Conservation (phyloP, 2,797 vertebrate genomes). For the Halcyon leucocephala region DNA sequence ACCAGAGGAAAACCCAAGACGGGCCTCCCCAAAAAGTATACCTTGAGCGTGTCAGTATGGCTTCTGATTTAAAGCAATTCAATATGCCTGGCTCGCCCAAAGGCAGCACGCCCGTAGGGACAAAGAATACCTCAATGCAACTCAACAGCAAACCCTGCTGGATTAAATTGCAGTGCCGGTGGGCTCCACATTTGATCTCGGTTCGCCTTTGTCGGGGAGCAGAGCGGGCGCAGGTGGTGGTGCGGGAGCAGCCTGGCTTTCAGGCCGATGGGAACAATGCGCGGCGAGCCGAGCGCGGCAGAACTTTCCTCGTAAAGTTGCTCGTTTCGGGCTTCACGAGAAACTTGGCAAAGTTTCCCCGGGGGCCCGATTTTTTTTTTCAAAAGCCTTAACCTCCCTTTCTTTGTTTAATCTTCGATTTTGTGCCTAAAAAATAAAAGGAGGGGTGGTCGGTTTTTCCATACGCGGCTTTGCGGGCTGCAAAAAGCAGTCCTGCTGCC, state of each 20-base stretch:
- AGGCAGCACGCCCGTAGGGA: constrained; percentile 38
- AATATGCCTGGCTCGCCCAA: constrained; percentile 33
- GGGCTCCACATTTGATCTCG: constrained; percentile 38
- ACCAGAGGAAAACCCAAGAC: background rate
- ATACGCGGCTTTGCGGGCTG: background rate
- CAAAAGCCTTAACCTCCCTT: constrained; percentile 24
- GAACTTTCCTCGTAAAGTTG: constrained; percentile 40
- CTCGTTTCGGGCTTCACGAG: background rate
- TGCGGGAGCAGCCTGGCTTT: background rate
- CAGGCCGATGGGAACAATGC: constrained; percentile 4
- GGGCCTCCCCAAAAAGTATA: constrained; percentile 15
- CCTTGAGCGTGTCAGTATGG: background rate
- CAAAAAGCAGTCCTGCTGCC: constrained; percentile 14
- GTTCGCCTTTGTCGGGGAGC: background rate
- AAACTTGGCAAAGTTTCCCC: constrained; percentile 57
- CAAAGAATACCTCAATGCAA: constrained; percentile 40
- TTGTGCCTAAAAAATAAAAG: background rate
- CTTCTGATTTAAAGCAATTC: constrained; percentile 40
- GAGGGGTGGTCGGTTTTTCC: constrained; percentile 5
- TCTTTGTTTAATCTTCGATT: constrained; percentile 51
- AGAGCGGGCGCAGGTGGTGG: background rate
- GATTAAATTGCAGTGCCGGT: constrained; percentile 8
- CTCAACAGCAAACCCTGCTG: constrained; percentile 64
- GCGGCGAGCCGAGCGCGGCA: background rate
- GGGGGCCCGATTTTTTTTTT: background rate